A percentile compares a stretch with the other conserved stretches of the same genome.
These are phyloP conservation scores for Drosophila emarginata DNA, from an alignment of 2,888 invertebrate species.

Conservation along the genomic window DNA sequence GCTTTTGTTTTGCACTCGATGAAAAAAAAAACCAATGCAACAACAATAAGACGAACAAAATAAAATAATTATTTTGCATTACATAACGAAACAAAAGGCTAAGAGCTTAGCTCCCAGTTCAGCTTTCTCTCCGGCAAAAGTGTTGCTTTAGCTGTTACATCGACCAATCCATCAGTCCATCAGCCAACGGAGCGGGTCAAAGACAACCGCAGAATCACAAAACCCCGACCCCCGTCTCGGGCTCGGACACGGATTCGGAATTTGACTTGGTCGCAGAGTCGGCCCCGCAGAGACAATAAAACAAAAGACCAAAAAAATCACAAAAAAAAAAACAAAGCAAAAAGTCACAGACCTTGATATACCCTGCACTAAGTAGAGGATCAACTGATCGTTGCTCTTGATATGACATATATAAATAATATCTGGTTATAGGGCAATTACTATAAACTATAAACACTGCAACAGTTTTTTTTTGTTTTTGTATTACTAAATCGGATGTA, in stretches of 20 bases:
- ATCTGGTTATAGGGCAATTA: no score
- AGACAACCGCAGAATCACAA: constrained; percentile 4
- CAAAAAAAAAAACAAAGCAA: background rate
- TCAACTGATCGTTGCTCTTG: background rate
- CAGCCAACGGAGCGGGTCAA: constrained; percentile 8
- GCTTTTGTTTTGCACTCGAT: constrained; percentile 30
- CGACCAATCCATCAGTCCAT: background rate
- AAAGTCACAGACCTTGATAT: background rate
- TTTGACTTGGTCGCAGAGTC: constrained; percentile 11
- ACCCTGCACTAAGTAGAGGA: background rate
- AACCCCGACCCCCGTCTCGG: background rate
- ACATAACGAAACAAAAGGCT: constrained; percentile 41
- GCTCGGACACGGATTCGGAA: constrained; percentile 10
- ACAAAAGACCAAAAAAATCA: constrained; percentile 11
- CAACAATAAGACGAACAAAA: background rate
- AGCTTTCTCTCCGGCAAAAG: constrained; percentile 47
- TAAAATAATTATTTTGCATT: constrained; percentile 60
- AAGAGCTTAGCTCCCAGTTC: constrained; percentile 33
- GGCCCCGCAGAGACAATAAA: constrained; percentile 6
- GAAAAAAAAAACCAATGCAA: background rate
- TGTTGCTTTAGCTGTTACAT: background rate
- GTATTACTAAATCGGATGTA: no score
- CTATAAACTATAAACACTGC: no score
- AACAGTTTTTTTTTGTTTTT: no score
- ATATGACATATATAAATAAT: background rate